These are phyloP conservation scores for Stenodera caucasica DNA, from an alignment of 2,888 invertebrate species.

Conservation along the genomic window DNA sequence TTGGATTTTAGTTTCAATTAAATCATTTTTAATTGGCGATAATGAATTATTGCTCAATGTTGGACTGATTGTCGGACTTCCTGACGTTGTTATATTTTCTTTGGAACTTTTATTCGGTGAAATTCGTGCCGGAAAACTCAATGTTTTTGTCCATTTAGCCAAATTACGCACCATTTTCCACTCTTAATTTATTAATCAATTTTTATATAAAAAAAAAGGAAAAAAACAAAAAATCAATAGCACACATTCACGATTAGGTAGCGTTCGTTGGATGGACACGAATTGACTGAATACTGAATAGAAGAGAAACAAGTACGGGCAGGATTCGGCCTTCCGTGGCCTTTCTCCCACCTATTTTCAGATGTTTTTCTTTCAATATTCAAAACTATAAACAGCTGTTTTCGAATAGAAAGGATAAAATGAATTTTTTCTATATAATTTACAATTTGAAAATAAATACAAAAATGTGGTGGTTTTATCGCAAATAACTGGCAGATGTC, in stretches of 20 bases:
- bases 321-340: constrained; percentile 52
- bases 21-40: constrained; percentile 29
- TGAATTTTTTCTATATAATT: background rate
- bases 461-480: background rate
- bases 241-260: constrained; percentile 1
- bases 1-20: background rate
- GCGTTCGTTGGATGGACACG: background rate
- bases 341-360: constrained; percentile 48
- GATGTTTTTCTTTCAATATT: constrained; percentile 15
- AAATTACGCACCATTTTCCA: constrained; percentile 80
- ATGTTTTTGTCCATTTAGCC: constrained; percentile 88
- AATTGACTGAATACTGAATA: background rate
- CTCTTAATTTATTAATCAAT: background rate
- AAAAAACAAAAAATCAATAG: background rate
- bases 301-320: constrained; percentile 14
- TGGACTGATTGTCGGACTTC: constrained; percentile 62
- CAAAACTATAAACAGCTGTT: constrained; percentile 49
- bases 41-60: constrained; percentile 59
- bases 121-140: constrained; percentile 84
- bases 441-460: background rate
- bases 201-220: background rate
- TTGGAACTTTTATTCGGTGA: constrained; percentile 80
- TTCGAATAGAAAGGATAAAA: constrained; percentile 1
- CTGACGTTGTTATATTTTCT: constrained; percentile 66
- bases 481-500: too few relatives aligned